phyloP scores from a whole-genome alignment of 92 coral and sea anemone genomes.

The Palythoa heliodiscus region DNA sequence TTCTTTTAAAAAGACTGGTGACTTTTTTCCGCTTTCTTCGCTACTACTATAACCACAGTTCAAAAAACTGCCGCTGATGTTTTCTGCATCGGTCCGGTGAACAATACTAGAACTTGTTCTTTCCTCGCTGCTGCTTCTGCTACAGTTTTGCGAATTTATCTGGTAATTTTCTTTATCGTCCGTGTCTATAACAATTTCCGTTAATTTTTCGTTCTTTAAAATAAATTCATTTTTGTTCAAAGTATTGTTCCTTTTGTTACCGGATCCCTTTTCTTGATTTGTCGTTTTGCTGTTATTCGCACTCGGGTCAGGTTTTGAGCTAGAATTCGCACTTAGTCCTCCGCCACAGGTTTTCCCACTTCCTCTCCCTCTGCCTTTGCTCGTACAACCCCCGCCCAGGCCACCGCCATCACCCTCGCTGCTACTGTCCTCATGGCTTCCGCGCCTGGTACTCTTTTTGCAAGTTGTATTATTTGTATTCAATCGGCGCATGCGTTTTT shows the following conservation, averaged over 20 bases:
- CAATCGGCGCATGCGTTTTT: conserved; percentile 92
- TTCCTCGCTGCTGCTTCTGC: conserved; percentile 23
- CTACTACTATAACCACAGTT: conserved; percentile 33
- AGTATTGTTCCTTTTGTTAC: conserved; percentile 58
- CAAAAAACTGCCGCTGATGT: background rate
- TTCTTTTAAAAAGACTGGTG: conserved; percentile 1
- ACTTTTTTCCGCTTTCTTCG: conserved; percentile 15
- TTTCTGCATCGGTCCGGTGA: background rate
- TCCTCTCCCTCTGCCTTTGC: conserved; percentile 41
- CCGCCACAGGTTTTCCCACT: conserved; percentile 4
- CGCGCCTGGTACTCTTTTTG: conserved; percentile 75
- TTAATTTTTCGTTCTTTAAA: conserved; percentile 49
- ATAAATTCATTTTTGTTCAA: conserved; percentile 48
- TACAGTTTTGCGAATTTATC: conserved; percentile 19
- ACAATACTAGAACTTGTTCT: background rate
- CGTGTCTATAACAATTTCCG: conserved; percentile 64
- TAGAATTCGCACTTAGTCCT: conserved; percentile 25
- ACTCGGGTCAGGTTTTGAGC: conserved; percentile 16
- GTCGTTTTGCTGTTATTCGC: conserved; percentile 2
- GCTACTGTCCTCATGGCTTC: conserved; percentile 84
- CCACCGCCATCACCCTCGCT: conserved; percentile 88
- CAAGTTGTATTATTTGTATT: conserved; percentile 84
- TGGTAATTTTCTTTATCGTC: conserved; percentile 80
- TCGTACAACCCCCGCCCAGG: conserved; percentile 59
- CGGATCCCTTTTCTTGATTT: conserved; percentile 47